Base-by-base conservation (phyloP, 1,140 invertebrate genomes). In the Scaptodrosophila lebanonensis region DNA sequence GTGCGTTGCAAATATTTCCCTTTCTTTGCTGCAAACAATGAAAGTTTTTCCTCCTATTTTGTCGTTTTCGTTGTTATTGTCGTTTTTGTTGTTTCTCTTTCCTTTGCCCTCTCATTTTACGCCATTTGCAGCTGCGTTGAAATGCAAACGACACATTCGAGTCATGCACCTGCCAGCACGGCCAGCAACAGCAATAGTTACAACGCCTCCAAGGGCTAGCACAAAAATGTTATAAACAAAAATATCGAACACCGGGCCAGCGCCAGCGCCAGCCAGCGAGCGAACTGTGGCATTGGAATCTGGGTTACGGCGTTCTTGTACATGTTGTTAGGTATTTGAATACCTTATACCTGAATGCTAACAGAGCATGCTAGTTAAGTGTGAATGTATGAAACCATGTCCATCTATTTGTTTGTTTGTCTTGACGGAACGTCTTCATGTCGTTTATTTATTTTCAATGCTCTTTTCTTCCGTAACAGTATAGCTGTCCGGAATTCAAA, bases 221-320 rank as follows among this genome's bases (percentile, higher is more conserved):
- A 42, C 6, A 16, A 6, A 25, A 62, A 52, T 25, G 25, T 15
- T 32, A 40, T 52, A 59, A 54, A 51, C 49, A 35, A 67, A 65
- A 49, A 69, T 66, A 49, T 57, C 42, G 44, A 72, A 61, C 50
- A 45, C 13, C 60, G 44, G 57, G 50, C 43, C 43, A n/a, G n/a
- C n/a, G n/a, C n/a, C n/a, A n/a, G n/a, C n/a, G n/a, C n/a, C n/a
- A n/a, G n/a, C n/a, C n/a, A n/a, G n/a, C n/a, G n/a, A n/a, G n/a
- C n/a, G n/a, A n/a, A n/a, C n/a, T n/a, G n/a, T n/a, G 22, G 39
- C 38, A 38, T 17, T 30, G 27, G 66, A 77, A 77, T 72, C 73
- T 77, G 73, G 73, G 73, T 77, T 77, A 77, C 73, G 68, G 73
- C 73, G 64, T 72, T 77, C 30, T 57, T 49, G 43, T n/a, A n/a